These are phyloP conservation scores for Formica exsecta DNA, from an alignment of 1,140 invertebrate genomes.

Conservation along the genomic window DNA sequence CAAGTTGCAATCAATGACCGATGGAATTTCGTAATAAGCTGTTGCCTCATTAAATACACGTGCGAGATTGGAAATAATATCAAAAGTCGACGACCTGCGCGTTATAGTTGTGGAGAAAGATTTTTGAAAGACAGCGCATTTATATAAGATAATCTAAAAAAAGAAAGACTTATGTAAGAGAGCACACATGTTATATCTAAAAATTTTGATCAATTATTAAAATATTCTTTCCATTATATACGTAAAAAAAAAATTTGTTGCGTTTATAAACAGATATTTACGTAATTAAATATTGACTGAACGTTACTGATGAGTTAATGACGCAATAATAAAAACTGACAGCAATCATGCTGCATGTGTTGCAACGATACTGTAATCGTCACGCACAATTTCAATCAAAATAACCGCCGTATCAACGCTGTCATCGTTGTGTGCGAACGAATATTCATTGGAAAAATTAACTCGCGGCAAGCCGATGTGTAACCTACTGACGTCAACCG, in stretches of 20 bases:
- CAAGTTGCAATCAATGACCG: constrained; percentile 39
- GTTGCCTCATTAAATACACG: constrained; percentile 32
- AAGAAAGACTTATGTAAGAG: not conserved
- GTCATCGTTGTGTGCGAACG: constrained; percentile 24
- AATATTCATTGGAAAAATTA: constrained; percentile 58
- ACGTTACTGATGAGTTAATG: not conserved
- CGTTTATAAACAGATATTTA: not conserved
- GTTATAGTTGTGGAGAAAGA: not conserved
- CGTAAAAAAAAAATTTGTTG: not conserved
- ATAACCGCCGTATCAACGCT: constrained; percentile 37
- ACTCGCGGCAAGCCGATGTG: constrained; percentile 39
- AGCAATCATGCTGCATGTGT: constrained; percentile 27
- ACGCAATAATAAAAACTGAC: constrained; percentile 29
- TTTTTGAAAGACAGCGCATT: not conserved
- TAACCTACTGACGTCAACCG: constrained; percentile 48
- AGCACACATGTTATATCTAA: not conserved
- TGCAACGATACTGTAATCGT: constrained; percentile 39
- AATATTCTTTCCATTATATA: not conserved
- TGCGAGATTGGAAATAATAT: constrained; percentile 22
- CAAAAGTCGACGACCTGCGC: not conserved
- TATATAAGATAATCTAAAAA: not conserved
- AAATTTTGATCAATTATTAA: not conserved
- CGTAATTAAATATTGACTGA: not conserved
- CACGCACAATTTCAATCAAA: constrained; percentile 59
- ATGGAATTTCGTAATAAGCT: constrained; percentile 42